Base-by-base conservation (phyloP, 2,888 invertebrate genomes). In the Yponomeuta plumbellus region DNA sequence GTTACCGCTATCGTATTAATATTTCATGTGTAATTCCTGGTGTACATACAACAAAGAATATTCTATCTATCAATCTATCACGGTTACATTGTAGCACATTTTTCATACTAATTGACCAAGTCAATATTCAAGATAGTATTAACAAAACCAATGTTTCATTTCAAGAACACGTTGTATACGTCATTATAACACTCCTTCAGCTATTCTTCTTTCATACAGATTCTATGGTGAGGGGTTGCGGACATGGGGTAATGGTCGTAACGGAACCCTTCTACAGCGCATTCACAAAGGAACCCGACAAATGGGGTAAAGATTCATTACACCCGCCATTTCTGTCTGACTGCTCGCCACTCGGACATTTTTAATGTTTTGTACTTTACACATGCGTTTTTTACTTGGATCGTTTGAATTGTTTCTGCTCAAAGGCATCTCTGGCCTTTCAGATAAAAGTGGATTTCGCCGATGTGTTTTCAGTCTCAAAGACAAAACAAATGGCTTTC, bases 301-400 rank as follows among this genome's bases (percentile, higher is more conserved):
- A 81, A 83, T 79, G 78, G 85, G 83, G 84, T 80, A 85, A 86
- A 86, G 85, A 88, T 86, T 86, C 86, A 86, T 88, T 87, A 85
- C 81, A 81, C 79, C 77, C 76, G 74, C 80, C 82, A 80, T 83
- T 85, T 83, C 81, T 85, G 80, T 83, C 78, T 78, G 81, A 80
- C 79, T 82, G 82, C 80, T 72, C 75, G 68, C 73, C 72, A 77
- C 77, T 78, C 73, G 75, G 78, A 78, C 76, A 79, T 80, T 82
- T 81, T 68, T 20, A 44, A 66, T 56, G 56, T 52, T 44, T 56
- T 64, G 8, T 61, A n/a, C 8, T 39, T 62, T 11, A n/a, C 34
- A 20, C 39, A n/a, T 52, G 44, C 44, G 44, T 52, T 52, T 52
- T 52, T 52, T 52, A 52, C 44, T 52, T 52, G 44, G 44, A 52